These are phyloP conservation scores for Diplodus sargus DNA, from an alignment of 2,797 vertebrate species.

Conservation along the genomic window DNA sequence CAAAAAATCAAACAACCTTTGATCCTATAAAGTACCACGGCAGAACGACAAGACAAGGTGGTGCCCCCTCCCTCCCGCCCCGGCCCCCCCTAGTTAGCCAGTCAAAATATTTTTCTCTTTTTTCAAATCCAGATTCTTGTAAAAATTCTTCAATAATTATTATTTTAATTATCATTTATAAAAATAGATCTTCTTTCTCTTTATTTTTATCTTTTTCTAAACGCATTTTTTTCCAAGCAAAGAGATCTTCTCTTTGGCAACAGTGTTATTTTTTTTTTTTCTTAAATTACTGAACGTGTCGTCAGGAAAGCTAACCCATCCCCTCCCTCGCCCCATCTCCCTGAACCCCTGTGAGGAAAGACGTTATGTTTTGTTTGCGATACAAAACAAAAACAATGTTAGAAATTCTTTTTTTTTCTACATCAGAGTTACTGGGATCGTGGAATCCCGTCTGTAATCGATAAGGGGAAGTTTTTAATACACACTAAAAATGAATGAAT, in stretches of 20 bases:
- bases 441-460: constrained; percentile 88
- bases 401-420: constrained; percentile 90
- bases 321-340: constrained; percentile 94
- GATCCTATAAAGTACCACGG: constrained; percentile 99
- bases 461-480: constrained; percentile 89
- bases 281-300: constrained; percentile 95
- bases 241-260: constrained; percentile 99
- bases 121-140: constrained; percentile 99
- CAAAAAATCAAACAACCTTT: constrained; percentile 96
- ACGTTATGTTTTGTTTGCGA: constrained; percentile 97
- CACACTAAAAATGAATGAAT: constrained; percentile 95
- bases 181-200: constrained; percentile 99
- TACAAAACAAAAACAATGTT: constrained; percentile 98
- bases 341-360: constrained; percentile 93
- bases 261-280: constrained; percentile 92
- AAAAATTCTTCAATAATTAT: constrained; percentile 99
- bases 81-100: constrained; percentile 96
- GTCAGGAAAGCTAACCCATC: constrained; percentile 94
- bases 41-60: constrained; percentile 99
- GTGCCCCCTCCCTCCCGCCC: constrained; percentile 90
- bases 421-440: constrained; percentile 89
- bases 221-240: constrained; percentile 96
- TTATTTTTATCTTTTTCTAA: constrained; percentile 99
- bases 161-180: constrained; percentile 98
- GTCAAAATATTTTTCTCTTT: constrained; percentile 99